A percentile compares a stretch with the other conserved stretches of the same genome.
These are phyloP conservation scores for Callinectes sapidus DNA, from an alignment of 2,888 invertebrate genomes.

Conservation along the genomic window DNA sequence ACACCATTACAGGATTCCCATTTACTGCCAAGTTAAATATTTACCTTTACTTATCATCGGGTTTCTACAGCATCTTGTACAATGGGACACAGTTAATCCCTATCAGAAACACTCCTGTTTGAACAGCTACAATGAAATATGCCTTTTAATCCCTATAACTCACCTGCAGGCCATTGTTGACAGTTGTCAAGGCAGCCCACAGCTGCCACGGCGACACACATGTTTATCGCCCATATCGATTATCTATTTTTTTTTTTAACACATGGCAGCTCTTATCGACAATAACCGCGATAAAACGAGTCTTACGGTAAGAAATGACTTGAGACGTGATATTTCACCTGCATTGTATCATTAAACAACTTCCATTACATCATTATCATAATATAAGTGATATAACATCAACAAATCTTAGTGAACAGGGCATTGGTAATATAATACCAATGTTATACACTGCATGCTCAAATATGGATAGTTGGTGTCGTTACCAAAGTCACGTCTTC, in stretches of 20 bases:
- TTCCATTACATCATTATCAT: not conserved
- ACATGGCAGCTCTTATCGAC: not conserved
- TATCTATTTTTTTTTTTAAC: not conserved
- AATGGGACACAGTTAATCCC: not conserved
- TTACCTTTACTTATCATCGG: not conserved
- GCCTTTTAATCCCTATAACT: not conserved
- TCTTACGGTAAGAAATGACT: not conserved
- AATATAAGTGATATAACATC: not conserved
- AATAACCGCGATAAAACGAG: not conserved
- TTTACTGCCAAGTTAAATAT: not conserved
- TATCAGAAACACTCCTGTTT: not conserved
- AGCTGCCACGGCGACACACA: not conserved
- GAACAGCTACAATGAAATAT: not conserved
- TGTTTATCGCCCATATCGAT: not conserved
- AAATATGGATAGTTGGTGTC: not conserved
- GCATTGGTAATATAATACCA: not conserved
- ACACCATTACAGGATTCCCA: not conserved
- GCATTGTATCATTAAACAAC: not conserved
- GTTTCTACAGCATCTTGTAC: not conserved
- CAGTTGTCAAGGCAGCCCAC: not conserved
- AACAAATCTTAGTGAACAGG: not conserved
- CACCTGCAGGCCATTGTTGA: constrained; percentile 19
- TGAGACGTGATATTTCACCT: not conserved
- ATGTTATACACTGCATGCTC: not conserved
- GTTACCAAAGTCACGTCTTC: not conserved